A percentile compares a stretch with the other conserved stretches of the same genome.
These are phyloP conservation scores for Enteromius paludinosus DNA, from an alignment of 2,797 vertebrate genomes.

Conservation along the genomic window DNA sequence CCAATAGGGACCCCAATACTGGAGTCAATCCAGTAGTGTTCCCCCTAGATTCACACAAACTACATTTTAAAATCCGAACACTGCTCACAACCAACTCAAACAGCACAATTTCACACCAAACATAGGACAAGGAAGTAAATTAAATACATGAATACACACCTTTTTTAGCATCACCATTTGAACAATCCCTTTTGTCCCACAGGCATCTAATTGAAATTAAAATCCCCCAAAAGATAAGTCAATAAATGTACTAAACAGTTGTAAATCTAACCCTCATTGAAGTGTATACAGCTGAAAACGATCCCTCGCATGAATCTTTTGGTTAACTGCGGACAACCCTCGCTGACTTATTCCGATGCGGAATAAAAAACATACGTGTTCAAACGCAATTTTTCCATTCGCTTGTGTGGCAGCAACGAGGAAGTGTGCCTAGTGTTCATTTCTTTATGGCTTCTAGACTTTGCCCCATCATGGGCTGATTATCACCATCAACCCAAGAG, in stretches of 20 bases:
- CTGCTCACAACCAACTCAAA: background rate
- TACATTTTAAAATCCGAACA: slow-evolving; percentile 8
- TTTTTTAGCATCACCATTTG: slow-evolving; percentile 53
- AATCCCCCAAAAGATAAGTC: background rate
- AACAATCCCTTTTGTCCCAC: background rate
- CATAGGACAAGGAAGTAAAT: background rate
- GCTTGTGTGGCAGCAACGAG: slow-evolving; percentile 53
- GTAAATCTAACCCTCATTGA: background rate
- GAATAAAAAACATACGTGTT: background rate
- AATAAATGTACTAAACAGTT: background rate
- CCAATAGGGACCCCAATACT: slow-evolving; percentile 82
- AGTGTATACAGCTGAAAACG: background rate
- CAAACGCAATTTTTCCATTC: background rate
- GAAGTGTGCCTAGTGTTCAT: slow-evolving; percentile 33
- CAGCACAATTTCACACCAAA: background rate
- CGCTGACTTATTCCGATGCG: slow-evolving; percentile 20
- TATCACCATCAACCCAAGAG: slow-evolving; percentile 5
- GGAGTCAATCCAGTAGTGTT: slow-evolving; percentile 90
- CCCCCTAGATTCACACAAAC: slow-evolving; percentile 78
- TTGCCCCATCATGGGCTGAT: slow-evolving; percentile 64
- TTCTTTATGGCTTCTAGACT: slow-evolving; percentile 78
- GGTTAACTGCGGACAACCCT: background rate
- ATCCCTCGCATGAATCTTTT: background rate
- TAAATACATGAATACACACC: slow-evolving; percentile 21
- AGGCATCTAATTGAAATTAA: slow-evolving; percentile 3